Conservation (phyloP, 2,888 invertebrate species). For the Horisme vitalbata region DNA sequence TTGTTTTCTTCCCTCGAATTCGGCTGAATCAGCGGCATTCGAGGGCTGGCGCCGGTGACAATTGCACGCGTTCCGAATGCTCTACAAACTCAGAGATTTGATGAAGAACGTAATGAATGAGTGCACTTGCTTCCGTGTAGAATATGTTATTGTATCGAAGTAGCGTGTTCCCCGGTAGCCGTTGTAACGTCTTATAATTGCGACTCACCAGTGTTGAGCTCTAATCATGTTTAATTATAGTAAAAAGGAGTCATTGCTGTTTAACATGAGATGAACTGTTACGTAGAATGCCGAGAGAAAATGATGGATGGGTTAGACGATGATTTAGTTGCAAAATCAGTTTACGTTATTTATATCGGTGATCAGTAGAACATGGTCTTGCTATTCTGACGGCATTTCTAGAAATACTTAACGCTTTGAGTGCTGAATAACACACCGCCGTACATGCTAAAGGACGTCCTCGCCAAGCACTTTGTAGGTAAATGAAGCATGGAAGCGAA, state of each 20-base stretch:
- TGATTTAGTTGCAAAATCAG: conserved; percentile 40
- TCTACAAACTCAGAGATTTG: conserved; percentile 7
- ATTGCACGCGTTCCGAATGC: conserved; percentile 44
- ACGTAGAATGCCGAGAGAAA: conserved; percentile 65
- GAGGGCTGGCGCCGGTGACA: conserved; percentile 47
- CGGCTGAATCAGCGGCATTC: conserved; percentile 56
- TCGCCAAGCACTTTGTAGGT: too few relatives aligned
- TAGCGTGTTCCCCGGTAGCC: conserved; percentile 72
- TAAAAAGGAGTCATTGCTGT: conserved; percentile 76
- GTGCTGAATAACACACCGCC: too few relatives aligned
- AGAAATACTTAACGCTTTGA: too few relatives aligned
- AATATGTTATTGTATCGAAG: conserved; percentile 60
- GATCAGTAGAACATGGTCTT: background rate
- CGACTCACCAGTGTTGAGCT: conserved; percentile 75
- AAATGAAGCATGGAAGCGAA: too few relatives aligned
- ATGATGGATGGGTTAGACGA: conserved; percentile 62
- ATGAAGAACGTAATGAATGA: conserved; percentile 43
- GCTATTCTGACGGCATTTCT: too few relatives aligned
- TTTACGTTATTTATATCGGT: conserved; percentile 8
- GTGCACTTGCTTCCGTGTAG: conserved; percentile 66
- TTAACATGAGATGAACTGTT: conserved; percentile 82
- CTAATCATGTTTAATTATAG: conserved; percentile 81
- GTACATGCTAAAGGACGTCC: too few relatives aligned
- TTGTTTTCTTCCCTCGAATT: conserved; percentile 63
- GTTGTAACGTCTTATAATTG: conserved; percentile 77